phyloP scores from a whole-genome alignment of 2,113 vertebrate genomes.

The Perccottus glenii region DNA sequence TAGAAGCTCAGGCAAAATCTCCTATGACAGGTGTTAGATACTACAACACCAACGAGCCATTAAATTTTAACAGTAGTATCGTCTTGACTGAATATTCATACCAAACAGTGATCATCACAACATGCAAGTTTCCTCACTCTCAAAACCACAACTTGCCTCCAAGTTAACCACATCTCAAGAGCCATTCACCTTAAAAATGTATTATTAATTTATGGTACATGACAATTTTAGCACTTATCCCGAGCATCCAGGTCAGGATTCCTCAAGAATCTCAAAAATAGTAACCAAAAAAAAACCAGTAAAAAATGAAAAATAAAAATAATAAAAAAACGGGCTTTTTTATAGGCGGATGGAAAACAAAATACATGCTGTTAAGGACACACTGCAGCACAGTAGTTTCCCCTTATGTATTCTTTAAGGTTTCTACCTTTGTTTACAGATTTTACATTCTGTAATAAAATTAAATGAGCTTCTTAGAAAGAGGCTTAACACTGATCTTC shows the following conservation, averaged over 20 bases:
- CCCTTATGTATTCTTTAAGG: conserved; percentile 11
- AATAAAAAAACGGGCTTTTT: neutral
- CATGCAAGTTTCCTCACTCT: conserved; percentile 45
- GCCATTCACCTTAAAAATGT: neutral
- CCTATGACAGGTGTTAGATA: conserved; percentile 46
- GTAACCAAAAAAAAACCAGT: neutral
- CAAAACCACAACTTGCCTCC: conserved; percentile 16
- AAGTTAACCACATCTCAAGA: conserved; percentile 7
- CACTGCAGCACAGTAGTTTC: conserved; percentile 48
- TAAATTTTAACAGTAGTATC: conserved; percentile 24
- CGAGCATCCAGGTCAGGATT: neutral
- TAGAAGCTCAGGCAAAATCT: conserved; percentile 24
- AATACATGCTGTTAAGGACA: conserved; percentile 66
- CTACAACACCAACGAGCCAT: conserved; percentile 29
- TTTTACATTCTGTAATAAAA: too few species aligned
- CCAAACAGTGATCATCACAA: conserved; percentile 41
- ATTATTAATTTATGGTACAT: neutral
- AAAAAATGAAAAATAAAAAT: neutral
- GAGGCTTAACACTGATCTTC: neutral
- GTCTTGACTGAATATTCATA: conserved; percentile 30
- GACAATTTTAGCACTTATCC: conserved; percentile 13
- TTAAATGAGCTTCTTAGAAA: too few species aligned
- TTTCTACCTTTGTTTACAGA: neutral
- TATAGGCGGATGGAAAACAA: conserved; percentile 37
- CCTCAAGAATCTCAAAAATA: neutral